Evolutionary conservation across 1,140 invertebrate species (phyloP).

Genomic region (Triops cancriformis): DNA sequence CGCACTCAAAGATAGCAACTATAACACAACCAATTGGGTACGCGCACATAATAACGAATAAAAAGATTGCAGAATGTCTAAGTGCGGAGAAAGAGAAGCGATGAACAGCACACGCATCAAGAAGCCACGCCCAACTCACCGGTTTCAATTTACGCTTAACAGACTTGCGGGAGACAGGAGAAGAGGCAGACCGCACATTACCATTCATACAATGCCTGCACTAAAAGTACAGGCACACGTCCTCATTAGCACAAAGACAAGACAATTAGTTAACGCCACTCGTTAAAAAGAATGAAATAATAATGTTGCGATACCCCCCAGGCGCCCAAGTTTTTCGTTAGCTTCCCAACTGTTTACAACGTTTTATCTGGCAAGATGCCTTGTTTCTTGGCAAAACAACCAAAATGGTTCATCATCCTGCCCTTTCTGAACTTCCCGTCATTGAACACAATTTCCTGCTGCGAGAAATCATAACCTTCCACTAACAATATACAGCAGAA

Average conservation of each 20-base stretch:
- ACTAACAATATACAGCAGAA: too few species aligned
- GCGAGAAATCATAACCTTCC: too few species aligned
- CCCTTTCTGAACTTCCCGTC: too few species aligned
- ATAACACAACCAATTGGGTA: too few species aligned
- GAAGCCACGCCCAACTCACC: background rate
- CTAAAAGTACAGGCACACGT: constrained; percentile 7
- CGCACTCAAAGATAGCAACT: too few species aligned
- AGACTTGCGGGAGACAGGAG: constrained; percentile 7
- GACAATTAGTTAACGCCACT: background rate
- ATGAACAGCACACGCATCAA: background rate
- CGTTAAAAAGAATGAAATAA: background rate
- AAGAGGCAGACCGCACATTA: constrained; percentile 8
- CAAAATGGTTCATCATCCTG: too few species aligned
- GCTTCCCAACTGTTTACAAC: too few species aligned
- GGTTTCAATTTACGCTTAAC: constrained; percentile 2
- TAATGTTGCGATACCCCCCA: background rate
- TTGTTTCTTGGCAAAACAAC: too few species aligned
- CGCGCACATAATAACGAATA: too few species aligned
- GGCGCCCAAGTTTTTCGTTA: background rate
- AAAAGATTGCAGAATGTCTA: background rate
- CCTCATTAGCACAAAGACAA: constrained; percentile 1
- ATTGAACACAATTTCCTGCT: too few species aligned
- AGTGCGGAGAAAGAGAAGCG: background rate
- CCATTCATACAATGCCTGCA: constrained; percentile 6
- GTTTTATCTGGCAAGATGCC: too few species aligned